Evolutionary conservation across 2,797 vertebrate species (phyloP), one percentile per base, ranked within the genome.

Genomic region (Hemitrygon akajei): DNA sequence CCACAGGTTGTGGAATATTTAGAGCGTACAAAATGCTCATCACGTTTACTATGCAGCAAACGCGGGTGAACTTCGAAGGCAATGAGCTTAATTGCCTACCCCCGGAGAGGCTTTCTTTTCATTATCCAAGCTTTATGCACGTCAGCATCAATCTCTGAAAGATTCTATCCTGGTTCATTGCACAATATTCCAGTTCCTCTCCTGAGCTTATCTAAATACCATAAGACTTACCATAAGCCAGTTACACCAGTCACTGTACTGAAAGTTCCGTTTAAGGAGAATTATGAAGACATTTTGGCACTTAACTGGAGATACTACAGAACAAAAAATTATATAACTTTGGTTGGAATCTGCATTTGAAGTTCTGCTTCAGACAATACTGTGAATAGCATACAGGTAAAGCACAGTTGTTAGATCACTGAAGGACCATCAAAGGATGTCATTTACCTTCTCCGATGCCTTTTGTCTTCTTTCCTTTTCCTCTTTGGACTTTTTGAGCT

Each of bases 381-480:
- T 22, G 63, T 34, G 60, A 89, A 37, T 18, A 69, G 37, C 63
- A 89, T 58, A 56, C 40, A 76, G 27, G 40, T 56, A 7, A 76
- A 37, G 56, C 12, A 92, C 10, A 73, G 69, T 4, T 47, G 20
- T 10, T 12, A 25, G 37, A 18, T 66, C 66, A 18, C 7, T 40
- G 27, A 56, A 22, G n/a, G 11, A 66, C 5, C 60, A 16, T 30
- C 60, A 3, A 14, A 9, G 27, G 7, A 76, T 27, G 69, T 56
- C 25, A 76, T 98, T 97, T 96, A 99, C 98, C 98, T 98, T 97
- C 98, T 99, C 96, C 98, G 98, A 96, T 98, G 98, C 96, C 98
- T 98, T 97, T 97, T 98, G 94, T 97, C 97, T 95, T 98, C 97
- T 97, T 96, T 98, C 96, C 97, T 97, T 97, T 98, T 99, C 95